phyloP scores from a whole-genome alignment of 2,797 vertebrate species.

The Crenuchus spilurus region DNA sequence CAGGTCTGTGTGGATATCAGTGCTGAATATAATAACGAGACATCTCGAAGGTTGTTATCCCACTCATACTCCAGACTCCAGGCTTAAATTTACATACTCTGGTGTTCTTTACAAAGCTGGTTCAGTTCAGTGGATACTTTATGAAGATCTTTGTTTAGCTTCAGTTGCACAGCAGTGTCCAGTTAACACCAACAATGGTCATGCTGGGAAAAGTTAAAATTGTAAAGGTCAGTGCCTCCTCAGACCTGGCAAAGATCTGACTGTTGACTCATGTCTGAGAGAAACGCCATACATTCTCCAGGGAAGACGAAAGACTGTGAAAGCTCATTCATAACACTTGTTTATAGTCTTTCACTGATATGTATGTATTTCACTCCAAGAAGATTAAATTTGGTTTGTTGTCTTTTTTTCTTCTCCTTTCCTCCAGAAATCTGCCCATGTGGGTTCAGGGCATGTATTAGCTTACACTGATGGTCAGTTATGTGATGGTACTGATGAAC shows the following conservation, averaged over 20 bases:
- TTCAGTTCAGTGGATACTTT: too few species aligned
- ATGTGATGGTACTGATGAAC: neutral
- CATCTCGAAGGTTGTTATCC: too few species aligned
- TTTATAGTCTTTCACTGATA: neutral
- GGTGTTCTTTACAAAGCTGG: too few species aligned
- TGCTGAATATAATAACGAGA: too few species aligned
- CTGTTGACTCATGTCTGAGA: neutral
- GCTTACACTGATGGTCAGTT: neutral
- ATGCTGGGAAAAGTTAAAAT: too few species aligned
- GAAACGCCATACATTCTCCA: neutral
- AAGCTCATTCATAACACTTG: slow-evolving; percentile 2
- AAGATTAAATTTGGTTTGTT: neutral
- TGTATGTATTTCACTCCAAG: neutral
- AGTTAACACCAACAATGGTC: too few species aligned
- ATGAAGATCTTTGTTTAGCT: too few species aligned
- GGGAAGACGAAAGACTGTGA: neutral
- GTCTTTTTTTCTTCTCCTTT: neutral
- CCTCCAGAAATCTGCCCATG: slow-evolving; percentile 1
- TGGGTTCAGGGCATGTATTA: neutral
- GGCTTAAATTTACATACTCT: too few species aligned
- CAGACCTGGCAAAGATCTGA: too few species aligned
- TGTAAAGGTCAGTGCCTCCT: neutral
- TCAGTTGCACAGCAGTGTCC: too few species aligned
- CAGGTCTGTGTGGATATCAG: too few species aligned
- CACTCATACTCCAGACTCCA: too few species aligned